These are phyloP conservation scores for Platysternon megacephalum DNA, from an alignment of 2,113 vertebrate species.

Conservation along the genomic window DNA sequence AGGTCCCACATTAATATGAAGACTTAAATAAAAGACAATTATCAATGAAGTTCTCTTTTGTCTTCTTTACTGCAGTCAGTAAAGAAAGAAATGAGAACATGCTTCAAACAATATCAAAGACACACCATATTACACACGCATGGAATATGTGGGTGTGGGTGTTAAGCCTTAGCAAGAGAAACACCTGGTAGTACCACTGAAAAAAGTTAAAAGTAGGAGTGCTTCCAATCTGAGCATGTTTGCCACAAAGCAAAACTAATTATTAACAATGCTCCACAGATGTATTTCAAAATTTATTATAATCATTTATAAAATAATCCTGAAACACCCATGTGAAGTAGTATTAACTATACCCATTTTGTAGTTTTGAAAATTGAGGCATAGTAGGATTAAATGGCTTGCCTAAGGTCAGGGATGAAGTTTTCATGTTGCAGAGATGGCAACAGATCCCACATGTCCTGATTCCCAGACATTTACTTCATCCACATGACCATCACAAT, in stretches of 20 bases:
- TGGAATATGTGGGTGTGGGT: background rate
- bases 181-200: background rate
- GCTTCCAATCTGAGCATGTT: background rate
- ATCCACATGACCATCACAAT: background rate
- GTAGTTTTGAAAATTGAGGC: background rate
- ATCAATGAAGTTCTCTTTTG: background rate
- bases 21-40: background rate
- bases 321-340: background rate
- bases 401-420: background rate
- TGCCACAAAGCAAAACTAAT: background rate
- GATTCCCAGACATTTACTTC: background rate
- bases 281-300: background rate
- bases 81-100: background rate
- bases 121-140: background rate
- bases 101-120: background rate
- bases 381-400: background rate
- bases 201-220: background rate
- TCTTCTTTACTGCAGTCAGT: background rate
- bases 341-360: background rate
- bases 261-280: background rate
- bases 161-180: background rate
- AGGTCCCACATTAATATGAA: accelerated
- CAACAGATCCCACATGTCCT: background rate
- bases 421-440: background rate
- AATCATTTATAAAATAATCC: background rate